phyloP scores from a whole-genome alignment of 1,140 invertebrate genomes.

The Lepidostoma basale region DNA sequence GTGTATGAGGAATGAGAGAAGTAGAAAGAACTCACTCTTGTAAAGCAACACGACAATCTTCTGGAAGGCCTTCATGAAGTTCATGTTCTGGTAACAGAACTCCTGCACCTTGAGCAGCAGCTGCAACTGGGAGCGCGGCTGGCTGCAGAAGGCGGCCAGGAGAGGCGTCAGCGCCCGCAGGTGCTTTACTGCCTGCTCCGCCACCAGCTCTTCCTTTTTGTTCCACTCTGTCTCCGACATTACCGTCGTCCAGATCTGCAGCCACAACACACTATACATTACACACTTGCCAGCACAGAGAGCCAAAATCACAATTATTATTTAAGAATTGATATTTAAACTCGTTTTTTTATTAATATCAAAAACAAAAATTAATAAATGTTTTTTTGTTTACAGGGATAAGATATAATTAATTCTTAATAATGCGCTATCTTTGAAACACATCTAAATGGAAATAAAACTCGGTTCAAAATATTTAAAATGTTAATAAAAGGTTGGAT shows the following conservation, averaged over 20 bases:
- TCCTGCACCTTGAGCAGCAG: constrained; percentile 92
- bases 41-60: constrained; percentile 96
- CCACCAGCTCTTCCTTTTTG: constrained; percentile 95
- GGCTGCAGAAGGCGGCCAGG: constrained; percentile 83
- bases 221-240: constrained; percentile 97
- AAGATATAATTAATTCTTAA: too few species aligned
- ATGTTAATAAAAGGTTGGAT: not conserved
- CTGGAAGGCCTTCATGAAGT: constrained; percentile 97
- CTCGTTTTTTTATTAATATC: too few species aligned
- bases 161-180: constrained; percentile 83
- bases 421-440: too few species aligned
- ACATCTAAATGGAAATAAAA: too few species aligned
- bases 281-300: too few species aligned
- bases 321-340: too few species aligned
- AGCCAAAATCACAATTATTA: too few species aligned
- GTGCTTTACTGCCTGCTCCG: constrained; percentile 92
- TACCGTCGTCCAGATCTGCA: constrained; percentile 86
- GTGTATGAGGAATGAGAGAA: not conserved
- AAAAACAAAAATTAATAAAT: too few species aligned
- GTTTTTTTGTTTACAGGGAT: too few species aligned
- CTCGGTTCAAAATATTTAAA: not conserved
- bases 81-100: constrained; percentile 98
- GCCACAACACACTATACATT: not conserved
- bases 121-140: constrained; percentile 83
- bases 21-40: constrained; percentile 70